Evolutionary conservation across 2,888 invertebrate species (phyloP).

Genomic region (Leptinotarsa juncta): DNA sequence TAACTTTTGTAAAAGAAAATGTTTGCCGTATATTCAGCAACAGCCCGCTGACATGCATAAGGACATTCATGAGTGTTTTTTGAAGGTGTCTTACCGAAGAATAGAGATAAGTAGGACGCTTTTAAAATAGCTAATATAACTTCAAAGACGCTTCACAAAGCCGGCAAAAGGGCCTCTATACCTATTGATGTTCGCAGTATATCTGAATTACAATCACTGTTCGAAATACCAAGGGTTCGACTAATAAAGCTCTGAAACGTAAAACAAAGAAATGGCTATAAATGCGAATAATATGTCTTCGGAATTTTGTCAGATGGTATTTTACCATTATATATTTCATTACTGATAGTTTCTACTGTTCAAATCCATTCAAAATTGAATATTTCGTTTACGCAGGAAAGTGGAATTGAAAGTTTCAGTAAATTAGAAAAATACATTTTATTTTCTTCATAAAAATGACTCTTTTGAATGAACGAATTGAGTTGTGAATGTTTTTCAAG

Average conservation of each 20-base stretch:
- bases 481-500: no score
- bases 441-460: no score
- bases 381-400: no score
- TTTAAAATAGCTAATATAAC: neutral
- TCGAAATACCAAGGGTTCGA: neutral
- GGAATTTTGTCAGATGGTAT: no score
- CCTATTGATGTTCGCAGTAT: neutral
- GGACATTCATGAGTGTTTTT: neutral
- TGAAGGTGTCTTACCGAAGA: neutral
- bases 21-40: neutral
- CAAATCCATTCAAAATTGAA: no score
- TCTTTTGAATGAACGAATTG: no score
- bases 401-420: no score
- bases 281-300: no score
- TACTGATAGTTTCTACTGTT: no score
- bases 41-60: neutral
- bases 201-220: constrained; percentile 1
- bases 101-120: neutral
- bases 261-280: neutral
- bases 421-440: no score
- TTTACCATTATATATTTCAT: no score
- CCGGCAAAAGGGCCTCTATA: neutral
- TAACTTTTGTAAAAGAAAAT: neutral
- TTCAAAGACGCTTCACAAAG: neutral
- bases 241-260: neutral